Percentiles rank a stretch among this genome's conserved stretches.
These are phyloP conservation scores for Atethmia centrago DNA, from an alignment of 2,888 invertebrate genomes.

Conservation along the genomic window DNA sequence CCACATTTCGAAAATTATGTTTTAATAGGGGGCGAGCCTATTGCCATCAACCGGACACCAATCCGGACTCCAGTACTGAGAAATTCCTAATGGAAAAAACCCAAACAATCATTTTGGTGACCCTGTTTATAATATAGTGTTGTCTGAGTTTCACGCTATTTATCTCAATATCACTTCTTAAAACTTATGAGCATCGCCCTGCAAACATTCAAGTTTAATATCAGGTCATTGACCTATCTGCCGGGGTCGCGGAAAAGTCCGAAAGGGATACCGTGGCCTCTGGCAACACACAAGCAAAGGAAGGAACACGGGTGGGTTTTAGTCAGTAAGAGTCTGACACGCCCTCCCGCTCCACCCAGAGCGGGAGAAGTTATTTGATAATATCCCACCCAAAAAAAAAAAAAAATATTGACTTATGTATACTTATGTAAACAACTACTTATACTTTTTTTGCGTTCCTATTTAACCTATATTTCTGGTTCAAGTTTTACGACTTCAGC, in stretches of 20 bases:
- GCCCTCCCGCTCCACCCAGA: too few species aligned
- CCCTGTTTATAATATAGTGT: neutral
- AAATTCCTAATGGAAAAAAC: neutral
- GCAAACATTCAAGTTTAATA: too few species aligned
- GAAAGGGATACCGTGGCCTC: too few species aligned
- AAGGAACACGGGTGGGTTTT: too few species aligned
- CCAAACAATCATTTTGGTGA: neutral
- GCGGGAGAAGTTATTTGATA: too few species aligned
- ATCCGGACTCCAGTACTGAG: neutral
- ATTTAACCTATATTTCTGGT: constrained; percentile 10
- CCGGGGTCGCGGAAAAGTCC: too few species aligned
- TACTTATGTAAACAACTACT: neutral
- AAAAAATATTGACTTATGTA: too few species aligned
- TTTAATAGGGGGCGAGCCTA: neutral
- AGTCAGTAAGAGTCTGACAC: too few species aligned
- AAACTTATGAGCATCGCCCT: neutral
- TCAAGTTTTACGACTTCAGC: constrained; percentile 17
- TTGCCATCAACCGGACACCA: neutral
- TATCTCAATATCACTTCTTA: neutral
- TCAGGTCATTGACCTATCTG: constrained; percentile 11
- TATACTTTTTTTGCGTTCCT: neutral
- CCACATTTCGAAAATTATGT: neutral
- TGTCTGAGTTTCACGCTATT: neutral
- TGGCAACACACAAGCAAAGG: too few species aligned
- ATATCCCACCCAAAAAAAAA: too few species aligned